phyloP scores from a whole-genome alignment of 2,797 vertebrate species.

The Scolopax rusticola region DNA sequence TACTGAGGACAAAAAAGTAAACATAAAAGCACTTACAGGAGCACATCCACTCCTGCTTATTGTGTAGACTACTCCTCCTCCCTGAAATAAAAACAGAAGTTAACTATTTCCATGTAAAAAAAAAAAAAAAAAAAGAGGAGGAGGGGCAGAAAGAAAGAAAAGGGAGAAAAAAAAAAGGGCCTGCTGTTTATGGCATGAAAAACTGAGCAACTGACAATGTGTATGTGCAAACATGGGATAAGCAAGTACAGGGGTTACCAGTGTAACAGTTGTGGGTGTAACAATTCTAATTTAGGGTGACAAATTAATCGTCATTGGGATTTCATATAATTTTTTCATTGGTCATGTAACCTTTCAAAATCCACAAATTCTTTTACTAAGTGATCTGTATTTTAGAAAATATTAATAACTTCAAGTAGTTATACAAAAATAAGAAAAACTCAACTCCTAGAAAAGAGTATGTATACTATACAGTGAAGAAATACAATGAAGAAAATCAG shows the following conservation, averaged over 20 bases:
- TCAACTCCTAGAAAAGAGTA: neutral
- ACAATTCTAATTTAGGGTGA: neutral
- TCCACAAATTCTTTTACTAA: neutral
- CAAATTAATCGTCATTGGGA: neutral
- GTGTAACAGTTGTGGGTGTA: neutral
- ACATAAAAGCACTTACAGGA: conserved; percentile 48
- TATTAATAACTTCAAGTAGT: neutral
- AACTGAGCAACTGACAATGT: neutral
- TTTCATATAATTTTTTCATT: neutral
- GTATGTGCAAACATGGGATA: neutral
- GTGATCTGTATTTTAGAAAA: neutral
- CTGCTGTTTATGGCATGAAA: neutral
- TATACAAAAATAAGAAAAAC: neutral
- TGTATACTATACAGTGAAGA: neutral
- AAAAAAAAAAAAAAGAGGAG: neutral
- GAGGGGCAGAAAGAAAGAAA: neutral
- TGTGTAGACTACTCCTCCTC: conserved; percentile 53
- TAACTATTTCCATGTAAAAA: neutral
- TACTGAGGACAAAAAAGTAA: neutral
- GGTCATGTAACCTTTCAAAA: neutral
- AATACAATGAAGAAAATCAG: neutral
- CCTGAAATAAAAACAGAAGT: conserved; percentile 45
- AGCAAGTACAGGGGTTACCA: neutral
- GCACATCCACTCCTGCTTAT: conserved; percentile 57
- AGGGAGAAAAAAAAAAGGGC: neutral